A percentile compares a stretch with the other conserved stretches of the same genome.
phyloP scores from a whole-genome alignment of 2,113 vertebrate genomes.

The Genyomyrus donnyi region DNA sequence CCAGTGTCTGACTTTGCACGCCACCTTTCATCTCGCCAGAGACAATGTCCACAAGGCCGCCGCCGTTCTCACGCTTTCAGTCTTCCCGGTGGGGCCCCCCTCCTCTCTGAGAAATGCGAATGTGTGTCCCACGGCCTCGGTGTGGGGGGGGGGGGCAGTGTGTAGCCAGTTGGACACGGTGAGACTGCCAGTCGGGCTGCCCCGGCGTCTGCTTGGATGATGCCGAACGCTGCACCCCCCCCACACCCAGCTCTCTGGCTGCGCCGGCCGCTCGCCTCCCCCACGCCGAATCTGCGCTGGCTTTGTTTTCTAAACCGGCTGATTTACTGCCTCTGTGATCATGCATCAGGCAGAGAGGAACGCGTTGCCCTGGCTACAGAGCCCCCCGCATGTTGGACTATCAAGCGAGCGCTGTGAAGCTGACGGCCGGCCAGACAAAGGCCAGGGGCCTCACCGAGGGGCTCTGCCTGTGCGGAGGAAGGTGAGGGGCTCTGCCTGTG shows the following conservation, averaged over 20 bases:
- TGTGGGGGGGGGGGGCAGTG: neutral
- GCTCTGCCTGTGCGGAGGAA: neutral
- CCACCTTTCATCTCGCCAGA: slow-evolving; percentile 20
- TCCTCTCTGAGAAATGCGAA: neutral
- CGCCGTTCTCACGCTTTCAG: slow-evolving; percentile 19
- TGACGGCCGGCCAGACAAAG: neutral
- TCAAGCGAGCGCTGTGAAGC: neutral
- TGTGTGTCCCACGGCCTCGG: neutral
- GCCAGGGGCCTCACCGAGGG: neutral
- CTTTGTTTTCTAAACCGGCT: neutral
- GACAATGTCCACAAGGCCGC: slow-evolving; percentile 12
- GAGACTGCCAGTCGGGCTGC: neutral
- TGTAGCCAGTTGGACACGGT: neutral
- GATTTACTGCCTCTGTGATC: neutral
- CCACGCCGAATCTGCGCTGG: neutral
- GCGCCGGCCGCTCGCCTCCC: neutral
- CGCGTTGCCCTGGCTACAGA: neutral
- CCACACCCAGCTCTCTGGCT: too few relatives aligned
- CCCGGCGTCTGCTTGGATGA: neutral
- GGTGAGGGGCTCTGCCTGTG: neutral
- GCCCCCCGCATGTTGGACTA: neutral
- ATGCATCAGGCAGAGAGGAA: neutral
- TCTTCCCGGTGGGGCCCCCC: neutral
- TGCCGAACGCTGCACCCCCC: neutral
- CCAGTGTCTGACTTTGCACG: neutral